A percentile compares a stretch with the other conserved stretches of the same genome.
These are phyloP conservation scores for Chymomyza amoena DNA, from an alignment of 2,888 invertebrate genomes.

Conservation along the genomic window DNA sequence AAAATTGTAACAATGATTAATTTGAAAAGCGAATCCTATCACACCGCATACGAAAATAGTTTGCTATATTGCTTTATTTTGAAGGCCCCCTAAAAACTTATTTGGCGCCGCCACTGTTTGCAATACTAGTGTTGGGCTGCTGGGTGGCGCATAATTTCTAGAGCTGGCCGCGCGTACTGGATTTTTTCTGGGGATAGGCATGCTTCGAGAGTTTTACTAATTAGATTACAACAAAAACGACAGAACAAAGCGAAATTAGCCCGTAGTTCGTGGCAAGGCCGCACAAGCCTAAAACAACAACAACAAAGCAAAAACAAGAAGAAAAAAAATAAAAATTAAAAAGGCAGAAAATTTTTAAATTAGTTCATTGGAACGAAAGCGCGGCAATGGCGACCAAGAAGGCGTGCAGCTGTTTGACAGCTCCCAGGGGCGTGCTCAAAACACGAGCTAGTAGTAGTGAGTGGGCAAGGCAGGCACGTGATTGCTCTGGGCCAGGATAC, in stretches of 20 bases:
- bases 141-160: background rate
- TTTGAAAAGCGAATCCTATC: no score
- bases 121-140: background rate
- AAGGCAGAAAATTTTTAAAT: slow-evolving; percentile 33
- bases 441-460: slow-evolving; percentile 40
- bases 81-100: no score
- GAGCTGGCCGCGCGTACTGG: background rate
- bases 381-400: slow-evolving; percentile 29
- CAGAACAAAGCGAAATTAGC: slow-evolving; percentile 27
- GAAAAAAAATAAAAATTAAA: slow-evolving; percentile 1
- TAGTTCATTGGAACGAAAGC: slow-evolving; percentile 28
- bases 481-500: slow-evolving; percentile 44
- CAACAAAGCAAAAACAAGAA: background rate
- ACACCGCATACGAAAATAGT: no score
- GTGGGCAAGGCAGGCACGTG: slow-evolving; percentile 50
- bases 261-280: background rate
- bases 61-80: no score
- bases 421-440: slow-evolving; percentile 68
- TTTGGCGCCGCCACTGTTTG: no score
- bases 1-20: no score
- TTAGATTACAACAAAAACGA: slow-evolving; percentile 51
- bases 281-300: background rate
- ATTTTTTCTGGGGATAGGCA: slow-evolving; percentile 25
- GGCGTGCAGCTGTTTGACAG: slow-evolving; percentile 56
- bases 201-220: slow-evolving; percentile 57